Percentiles rank a stretch among this genome's conserved stretches.
These are phyloP conservation scores for Oophaga sylvatica DNA, from an alignment of 2,797 vertebrate genomes.

Conservation along the genomic window DNA sequence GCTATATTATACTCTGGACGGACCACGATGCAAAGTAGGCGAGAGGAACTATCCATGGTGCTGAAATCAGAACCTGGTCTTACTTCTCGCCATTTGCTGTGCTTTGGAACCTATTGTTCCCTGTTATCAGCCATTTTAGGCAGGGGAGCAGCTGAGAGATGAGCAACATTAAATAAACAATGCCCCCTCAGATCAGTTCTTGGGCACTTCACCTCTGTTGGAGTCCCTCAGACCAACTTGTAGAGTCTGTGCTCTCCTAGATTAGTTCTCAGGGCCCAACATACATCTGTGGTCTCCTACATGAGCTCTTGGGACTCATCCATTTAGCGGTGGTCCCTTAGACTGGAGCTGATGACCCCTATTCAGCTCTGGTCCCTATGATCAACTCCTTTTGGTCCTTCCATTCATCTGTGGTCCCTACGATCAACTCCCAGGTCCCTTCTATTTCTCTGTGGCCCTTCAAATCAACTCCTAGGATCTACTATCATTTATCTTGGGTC, in stretches of 20 bases:
- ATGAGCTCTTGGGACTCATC: no score
- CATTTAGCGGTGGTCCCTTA: not conserved
- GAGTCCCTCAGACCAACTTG: no score
- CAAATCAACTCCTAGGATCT: not conserved
- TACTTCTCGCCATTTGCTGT: not conserved
- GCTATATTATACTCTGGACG: not conserved
- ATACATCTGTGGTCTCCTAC: not conserved
- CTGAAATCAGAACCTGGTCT: not conserved
- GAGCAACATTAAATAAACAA: no score
- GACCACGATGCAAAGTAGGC: not conserved
- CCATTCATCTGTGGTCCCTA: not conserved
- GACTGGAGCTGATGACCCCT: not conserved
- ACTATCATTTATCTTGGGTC: no score
- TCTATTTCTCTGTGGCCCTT: not conserved
- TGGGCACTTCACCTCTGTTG: not conserved
- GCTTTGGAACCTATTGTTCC: not conserved
- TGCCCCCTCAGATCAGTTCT: no score
- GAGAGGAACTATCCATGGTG: constrained; percentile 15
- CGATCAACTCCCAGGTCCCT: no score
- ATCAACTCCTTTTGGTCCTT: not conserved
- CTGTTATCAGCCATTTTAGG: not conserved
- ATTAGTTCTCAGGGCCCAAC: not conserved
- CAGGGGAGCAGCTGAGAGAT: not conserved
- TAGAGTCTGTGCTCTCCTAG: not conserved
- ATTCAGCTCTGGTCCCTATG: not conserved